Base-by-base conservation (phyloP, 2,888 invertebrate genomes). In the Calliphora vomitoria region DNA sequence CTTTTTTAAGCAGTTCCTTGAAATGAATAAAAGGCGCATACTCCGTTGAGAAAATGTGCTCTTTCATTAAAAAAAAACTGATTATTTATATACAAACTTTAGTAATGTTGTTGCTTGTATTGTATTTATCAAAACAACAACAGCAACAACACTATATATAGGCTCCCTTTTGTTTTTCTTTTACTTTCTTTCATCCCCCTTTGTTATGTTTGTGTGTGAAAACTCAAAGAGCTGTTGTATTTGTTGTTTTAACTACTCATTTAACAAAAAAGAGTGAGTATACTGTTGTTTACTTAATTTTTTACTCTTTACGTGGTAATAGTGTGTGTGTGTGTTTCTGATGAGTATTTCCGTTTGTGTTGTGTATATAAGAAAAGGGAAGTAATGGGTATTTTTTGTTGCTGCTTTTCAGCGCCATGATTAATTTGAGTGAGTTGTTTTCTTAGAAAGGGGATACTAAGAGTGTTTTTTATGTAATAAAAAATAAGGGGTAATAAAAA, bases 121-220 rank as follows among this genome's bases (percentile, higher is more conserved):
- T 25, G 4, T 25, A 25, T 25, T 25, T 25, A 25, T 25, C 1
- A 25, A 25, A 25, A 25, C 50, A 50, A 35, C 8, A 62, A 6
- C 55, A 62, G 64, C 35, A 44, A 55, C n/a, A 41, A 11, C 11
- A 31, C 38, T 41, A 13, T 10, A 41, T 20, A 83, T 64, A 58
- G 80, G 86, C 83, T 86, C 82, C 86, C 82, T 82, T 86, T 86
- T 74, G 53, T 53, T 74, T 58, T 18, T 71, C 8, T 62, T 58
- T 66, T 68, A 38, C 35, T 53, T 72, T 11, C 44, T 10, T 44
- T 74, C 86, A 86, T 58, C 86, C 86, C 83, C 86, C 55, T 86
- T 87, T 81, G 4, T 10, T 20, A 18, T 13, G 41, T 47, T 18
- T 11, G 10, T 20, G n/a, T 44, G 10, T n/a, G 11, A 47, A 55